These are phyloP conservation scores for Stomatorhinus ivindoensis DNA, from an alignment of 2,113 vertebrate genomes.

Conservation along the genomic window DNA sequence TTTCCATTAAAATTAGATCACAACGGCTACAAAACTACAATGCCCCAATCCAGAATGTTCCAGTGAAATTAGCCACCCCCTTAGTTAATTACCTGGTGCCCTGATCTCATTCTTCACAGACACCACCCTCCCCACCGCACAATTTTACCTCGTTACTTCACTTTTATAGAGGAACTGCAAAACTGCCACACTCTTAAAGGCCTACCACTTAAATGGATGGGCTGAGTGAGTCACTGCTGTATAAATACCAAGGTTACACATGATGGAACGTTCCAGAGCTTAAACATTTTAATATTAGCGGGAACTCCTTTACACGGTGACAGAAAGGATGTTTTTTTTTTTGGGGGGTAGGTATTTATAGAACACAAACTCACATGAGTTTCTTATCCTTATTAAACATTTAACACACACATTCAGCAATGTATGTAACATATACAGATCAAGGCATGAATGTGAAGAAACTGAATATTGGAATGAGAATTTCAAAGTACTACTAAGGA, in stretches of 20 bases:
- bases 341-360: neutral
- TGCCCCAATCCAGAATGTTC: neutral
- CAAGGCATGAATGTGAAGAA: neutral
- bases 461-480: neutral
- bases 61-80: neutral
- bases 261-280: neutral
- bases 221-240: neutral
- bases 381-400: neutral
- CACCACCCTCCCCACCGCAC: neutral
- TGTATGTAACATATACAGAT: neutral
- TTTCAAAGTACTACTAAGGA: neutral
- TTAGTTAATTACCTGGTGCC: neutral
- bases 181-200: neutral
- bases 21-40: neutral
- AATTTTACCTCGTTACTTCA: neutral
- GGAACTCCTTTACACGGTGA: neutral
- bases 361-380: neutral
- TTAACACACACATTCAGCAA: neutral
- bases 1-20: neutral
- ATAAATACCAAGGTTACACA: neutral
- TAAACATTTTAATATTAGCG: neutral
- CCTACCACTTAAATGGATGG: constrained; percentile 1
- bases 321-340: neutral
- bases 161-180: constrained; percentile 16
- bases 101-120: neutral